Evolutionary conservation across 2,113 vertebrate genomes (phyloP), one percentile per base, ranked within the genome.

Genomic region (Tretioscincus oriximinensis): DNA sequence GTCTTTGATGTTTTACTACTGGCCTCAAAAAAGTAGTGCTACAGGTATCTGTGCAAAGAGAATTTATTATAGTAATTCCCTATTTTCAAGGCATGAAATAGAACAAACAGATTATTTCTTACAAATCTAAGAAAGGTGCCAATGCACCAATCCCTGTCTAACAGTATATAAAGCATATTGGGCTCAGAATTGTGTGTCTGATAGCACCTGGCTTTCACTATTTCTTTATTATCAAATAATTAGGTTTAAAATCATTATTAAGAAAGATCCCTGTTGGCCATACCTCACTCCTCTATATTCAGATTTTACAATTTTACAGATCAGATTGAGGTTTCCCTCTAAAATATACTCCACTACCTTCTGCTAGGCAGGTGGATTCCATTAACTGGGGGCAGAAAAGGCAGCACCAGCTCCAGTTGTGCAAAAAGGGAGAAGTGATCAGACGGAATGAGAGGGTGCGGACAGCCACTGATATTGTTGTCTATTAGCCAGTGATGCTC

Each of bases 391-490:
- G 97, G 96, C 90, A 95, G 81, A 89, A 96, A 96, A 95, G 97
- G 97, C 96, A 99, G 96, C 92, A 99, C 94, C 92, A 99, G 96
- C 97, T 99, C 98, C 93, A 99, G 96, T 94, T 99, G 98, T 96
- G 97, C 96, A 94, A 98, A 98, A 93, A 99, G 97, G 91, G 97
- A 99, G 96, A 99, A 99, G 96, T 99, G 98, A 96, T 99, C 98
- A 60, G 98, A 99, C 93, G 97, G 98, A 93, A 99, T 98, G 92
- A 98, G 97, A 81, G 98, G 98, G 81, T 99, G 98, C 31, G 98
- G 98, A 93, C 97, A 99, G 93, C 98, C 98, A 87, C 94, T 97
- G 96, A 99, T 95, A 95, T 97, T 98, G 95, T 99, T 99, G 94
- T 99, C 97, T 90, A 96, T 95, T 82, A 99, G 97, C 98, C 98